Conservation (phyloP, 2,888 invertebrate species). For the Venusia cambrica region DNA sequence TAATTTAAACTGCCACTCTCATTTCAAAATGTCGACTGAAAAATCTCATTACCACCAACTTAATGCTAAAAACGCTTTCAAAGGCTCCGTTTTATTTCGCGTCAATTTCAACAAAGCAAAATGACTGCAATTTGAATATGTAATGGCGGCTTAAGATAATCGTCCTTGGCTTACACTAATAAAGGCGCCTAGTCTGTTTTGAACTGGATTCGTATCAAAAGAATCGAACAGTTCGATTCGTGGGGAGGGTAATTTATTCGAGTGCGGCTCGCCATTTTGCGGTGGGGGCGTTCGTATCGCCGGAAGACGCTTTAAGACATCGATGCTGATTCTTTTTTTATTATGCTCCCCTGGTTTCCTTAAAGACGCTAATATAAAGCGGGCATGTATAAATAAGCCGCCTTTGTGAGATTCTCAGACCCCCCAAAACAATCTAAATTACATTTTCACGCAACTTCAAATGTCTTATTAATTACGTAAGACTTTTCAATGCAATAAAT, state of each 20-base stretch:
- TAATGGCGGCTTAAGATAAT: conserved; percentile 80
- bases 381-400: conserved; percentile 78
- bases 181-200: conserved; percentile 65
- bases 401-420: conserved; percentile 66
- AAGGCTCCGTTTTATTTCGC: conserved; percentile 77
- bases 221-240: conserved; percentile 77
- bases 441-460: conserved; percentile 82
- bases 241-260: conserved; percentile 78
- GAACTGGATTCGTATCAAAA: conserved; percentile 74
- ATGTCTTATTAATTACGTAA: conserved; percentile 80
- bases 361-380: conserved; percentile 80
- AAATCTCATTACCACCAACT: conserved; percentile 60
- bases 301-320: conserved; percentile 79
- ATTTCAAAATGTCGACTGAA: conserved; percentile 34
- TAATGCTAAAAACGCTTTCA: conserved; percentile 56
- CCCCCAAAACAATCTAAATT: conserved; percentile 81
- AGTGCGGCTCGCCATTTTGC: conserved; percentile 79
- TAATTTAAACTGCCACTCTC: conserved; percentile 22
- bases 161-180: conserved; percentile 79
- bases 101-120: conserved; percentile 78
- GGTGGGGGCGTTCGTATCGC: conserved; percentile 66
- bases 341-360: conserved; percentile 75
- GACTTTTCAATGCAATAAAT: conserved; percentile 81
- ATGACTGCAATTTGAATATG: conserved; percentile 81
- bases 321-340: conserved; percentile 81